These are phyloP conservation scores for Keiferia lycopersicella DNA, from an alignment of 2,888 invertebrate genomes.

Conservation along the genomic window DNA sequence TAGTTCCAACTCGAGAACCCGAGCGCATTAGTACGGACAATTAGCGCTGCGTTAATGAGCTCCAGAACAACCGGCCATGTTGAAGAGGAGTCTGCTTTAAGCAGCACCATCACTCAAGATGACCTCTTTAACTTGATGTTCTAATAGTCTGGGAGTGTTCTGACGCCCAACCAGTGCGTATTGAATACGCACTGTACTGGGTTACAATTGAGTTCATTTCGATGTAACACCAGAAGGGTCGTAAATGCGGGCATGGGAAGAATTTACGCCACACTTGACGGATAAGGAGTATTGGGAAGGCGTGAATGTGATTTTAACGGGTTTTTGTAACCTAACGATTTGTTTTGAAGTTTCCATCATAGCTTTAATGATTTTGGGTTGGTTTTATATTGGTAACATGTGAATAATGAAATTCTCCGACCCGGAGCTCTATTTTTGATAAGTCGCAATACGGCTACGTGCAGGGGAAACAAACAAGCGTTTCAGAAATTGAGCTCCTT, in stretches of 20 bases:
- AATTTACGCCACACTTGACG: conserved; percentile 42
- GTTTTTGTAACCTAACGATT: background rate
- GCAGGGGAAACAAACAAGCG: too few relatives aligned
- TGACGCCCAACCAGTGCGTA: conserved; percentile 41
- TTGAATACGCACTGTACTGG: conserved; percentile 57
- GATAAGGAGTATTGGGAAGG: conserved; percentile 35
- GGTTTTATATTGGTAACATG: background rate
- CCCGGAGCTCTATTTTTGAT: too few relatives aligned
- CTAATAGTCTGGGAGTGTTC: conserved; percentile 55
- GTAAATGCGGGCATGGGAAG: conserved; percentile 38
- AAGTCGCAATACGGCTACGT: too few relatives aligned
- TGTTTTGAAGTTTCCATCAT: background rate
- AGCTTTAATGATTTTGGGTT: background rate
- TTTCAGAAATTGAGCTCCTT: too few relatives aligned
- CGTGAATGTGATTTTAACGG: conserved; percentile 11
- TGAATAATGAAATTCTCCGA: background rate
- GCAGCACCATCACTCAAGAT: conserved; percentile 38
- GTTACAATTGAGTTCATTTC: conserved; percentile 55
- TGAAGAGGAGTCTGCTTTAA: conserved; percentile 39
- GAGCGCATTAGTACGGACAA: conserved; percentile 72
- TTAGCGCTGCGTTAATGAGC: conserved; percentile 76
- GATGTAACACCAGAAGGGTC: conserved; percentile 35
- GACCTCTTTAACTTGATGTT: conserved; percentile 55
- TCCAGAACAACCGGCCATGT: conserved; percentile 61
- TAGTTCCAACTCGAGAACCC: conserved; percentile 61